Conservation (phyloP, 2,888 invertebrate species). For the Eubasilissa splendida region DNA sequence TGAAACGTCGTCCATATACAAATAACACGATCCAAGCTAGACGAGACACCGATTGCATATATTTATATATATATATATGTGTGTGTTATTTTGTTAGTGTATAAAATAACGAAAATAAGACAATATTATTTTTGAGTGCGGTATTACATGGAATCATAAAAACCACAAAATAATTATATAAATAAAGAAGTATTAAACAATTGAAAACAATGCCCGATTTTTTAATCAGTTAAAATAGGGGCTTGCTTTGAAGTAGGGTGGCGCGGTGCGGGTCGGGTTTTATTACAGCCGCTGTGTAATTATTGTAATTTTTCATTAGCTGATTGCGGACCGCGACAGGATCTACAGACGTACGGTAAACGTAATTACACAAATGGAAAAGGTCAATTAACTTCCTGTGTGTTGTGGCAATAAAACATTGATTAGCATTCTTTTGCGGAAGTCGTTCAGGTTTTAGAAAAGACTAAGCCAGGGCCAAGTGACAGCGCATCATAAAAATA, state of each 20-base stretch:
- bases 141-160: no score
- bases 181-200: background rate
- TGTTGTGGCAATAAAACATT: slow-evolving; percentile 41
- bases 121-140: no score
- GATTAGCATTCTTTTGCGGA: slow-evolving; percentile 36
- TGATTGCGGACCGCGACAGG: slow-evolving; percentile 51
- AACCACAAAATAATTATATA: no score
- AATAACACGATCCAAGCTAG: no score
- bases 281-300: slow-evolving; percentile 53
- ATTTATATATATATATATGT: no score
- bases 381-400: slow-evolving; percentile 47
- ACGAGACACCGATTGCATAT: no score
- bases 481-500: background rate
- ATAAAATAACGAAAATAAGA: no score
- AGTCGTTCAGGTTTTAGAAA: background rate
- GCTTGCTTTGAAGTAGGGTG: slow-evolving; percentile 15
- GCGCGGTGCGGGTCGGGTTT: slow-evolving; percentile 34
- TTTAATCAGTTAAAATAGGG: slow-evolving; percentile 37
- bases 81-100: no score
- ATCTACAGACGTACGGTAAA: slow-evolving; percentile 40
- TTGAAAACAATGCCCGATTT: slow-evolving; percentile 1
- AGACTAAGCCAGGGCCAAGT: no score
- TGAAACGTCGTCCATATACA: no score
- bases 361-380: slow-evolving; percentile 58
- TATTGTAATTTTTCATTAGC: slow-evolving; percentile 59